A percentile compares a stretch with the other conserved stretches of the same genome.
These are phyloP conservation scores for Lamellibrachia satsuma DNA, from an alignment of 2,888 invertebrate species.

Conservation along the genomic window DNA sequence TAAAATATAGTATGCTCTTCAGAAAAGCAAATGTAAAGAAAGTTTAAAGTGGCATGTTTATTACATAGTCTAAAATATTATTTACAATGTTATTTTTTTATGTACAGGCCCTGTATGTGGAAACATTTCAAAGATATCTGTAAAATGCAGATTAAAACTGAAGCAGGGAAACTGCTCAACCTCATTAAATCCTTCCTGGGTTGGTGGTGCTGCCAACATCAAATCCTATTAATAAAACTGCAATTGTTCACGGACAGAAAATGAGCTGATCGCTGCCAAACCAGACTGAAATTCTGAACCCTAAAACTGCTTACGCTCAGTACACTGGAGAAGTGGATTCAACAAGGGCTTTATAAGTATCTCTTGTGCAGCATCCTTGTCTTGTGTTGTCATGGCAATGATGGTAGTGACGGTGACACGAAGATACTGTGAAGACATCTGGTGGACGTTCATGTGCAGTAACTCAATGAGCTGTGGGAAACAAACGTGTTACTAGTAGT, in stretches of 20 bases:
- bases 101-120: too few relatives aligned
- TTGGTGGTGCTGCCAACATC: too few relatives aligned
- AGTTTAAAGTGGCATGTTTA: too few relatives aligned
- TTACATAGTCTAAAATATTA: too few relatives aligned
- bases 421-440: constrained; percentile 44
- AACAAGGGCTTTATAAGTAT: constrained; percentile 47
- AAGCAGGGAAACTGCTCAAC: too few relatives aligned
- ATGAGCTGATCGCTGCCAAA: constrained; percentile 20
- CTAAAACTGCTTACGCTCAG: not conserved
- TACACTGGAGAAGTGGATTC: constrained; percentile 43
- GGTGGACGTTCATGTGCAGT: constrained; percentile 45
- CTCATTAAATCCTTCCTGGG: too few relatives aligned
- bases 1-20: too few relatives aligned
- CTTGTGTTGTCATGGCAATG: constrained; percentile 45
- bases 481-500: not conserved
- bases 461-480: constrained; percentile 49
- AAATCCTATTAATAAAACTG: not conserved
- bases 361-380: constrained; percentile 42
- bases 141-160: too few relatives aligned
- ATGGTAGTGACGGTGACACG: constrained; percentile 51
- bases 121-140: too few relatives aligned
- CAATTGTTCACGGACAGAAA: not conserved
- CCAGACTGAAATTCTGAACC: constrained; percentile 50
- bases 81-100: too few relatives aligned
- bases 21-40: too few relatives aligned